phyloP scores from a whole-genome alignment of 37 sponge, comb jelly and placozoan genomes.

The Bolinopsis microptera region DNA sequence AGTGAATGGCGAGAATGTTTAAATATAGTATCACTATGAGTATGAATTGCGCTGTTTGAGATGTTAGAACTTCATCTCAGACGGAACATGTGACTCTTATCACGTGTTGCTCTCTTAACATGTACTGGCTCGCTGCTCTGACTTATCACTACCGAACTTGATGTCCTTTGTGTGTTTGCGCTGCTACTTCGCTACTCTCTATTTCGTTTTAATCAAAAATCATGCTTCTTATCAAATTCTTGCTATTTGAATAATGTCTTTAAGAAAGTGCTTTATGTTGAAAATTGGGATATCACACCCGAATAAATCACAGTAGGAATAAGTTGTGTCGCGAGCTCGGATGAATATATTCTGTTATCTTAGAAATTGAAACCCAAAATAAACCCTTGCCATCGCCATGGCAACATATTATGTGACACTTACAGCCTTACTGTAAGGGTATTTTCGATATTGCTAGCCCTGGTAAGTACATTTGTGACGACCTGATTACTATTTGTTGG shows the following conservation, averaged over 20 bases:
- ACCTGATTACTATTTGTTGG: not conserved
- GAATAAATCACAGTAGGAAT: not conserved
- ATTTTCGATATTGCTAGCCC: not conserved
- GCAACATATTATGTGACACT: not conserved
- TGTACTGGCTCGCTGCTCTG: not conserved
- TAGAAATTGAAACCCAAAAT: not conserved
- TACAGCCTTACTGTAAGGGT: not conserved
- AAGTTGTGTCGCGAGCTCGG: not conserved
- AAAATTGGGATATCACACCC: not conserved
- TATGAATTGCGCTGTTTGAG: no score
- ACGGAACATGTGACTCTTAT: no score
- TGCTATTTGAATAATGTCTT: not conserved
- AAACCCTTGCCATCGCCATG: not conserved
- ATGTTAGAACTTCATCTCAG: not conserved
- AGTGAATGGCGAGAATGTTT: no score
- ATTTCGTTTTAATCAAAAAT: not conserved
- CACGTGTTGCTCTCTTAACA: not conserved
- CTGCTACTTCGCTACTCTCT: not conserved
- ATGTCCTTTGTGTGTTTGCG: not conserved
- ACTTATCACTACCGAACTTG: not conserved
- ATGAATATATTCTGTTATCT: not conserved
- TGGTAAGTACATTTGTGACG: not conserved
- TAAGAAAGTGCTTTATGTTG: not conserved
- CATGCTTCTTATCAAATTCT: not conserved
- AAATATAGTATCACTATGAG: no score